phyloP scores from a whole-genome alignment of 2,113 vertebrate species.

The Galbula dea region DNA sequence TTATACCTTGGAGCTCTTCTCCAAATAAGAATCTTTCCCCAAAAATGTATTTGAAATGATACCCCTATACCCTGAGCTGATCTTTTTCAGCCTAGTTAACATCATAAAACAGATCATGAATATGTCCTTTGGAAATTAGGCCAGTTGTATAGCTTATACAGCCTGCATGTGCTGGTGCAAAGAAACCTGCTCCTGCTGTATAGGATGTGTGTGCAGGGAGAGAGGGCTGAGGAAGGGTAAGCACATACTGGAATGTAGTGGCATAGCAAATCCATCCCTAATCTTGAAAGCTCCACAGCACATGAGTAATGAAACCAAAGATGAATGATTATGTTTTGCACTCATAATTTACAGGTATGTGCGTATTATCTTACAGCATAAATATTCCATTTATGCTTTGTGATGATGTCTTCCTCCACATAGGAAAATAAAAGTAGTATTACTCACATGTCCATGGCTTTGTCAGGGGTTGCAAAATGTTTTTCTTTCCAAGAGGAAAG shows the following conservation, averaged over 20 bases:
- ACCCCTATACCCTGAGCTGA: background rate
- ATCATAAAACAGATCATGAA: constrained; percentile 32
- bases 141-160: background rate
- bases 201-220: background rate
- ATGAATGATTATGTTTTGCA: constrained; percentile 48
- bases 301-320: constrained; percentile 58
- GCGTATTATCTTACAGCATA: constrained; percentile 64
- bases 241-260: constrained; percentile 29
- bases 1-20: constrained; percentile 21
- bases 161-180: background rate
- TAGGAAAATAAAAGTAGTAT: constrained; percentile 55
- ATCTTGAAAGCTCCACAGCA: constrained; percentile 43
- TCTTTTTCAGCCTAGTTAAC: constrained; percentile 12
- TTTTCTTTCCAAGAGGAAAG: constrained; percentile 52
- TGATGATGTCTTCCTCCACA: constrained; percentile 48
- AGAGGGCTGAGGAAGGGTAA: constrained; percentile 34
- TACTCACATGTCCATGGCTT: constrained; percentile 55
- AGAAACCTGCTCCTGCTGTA: background rate
- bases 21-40: constrained; percentile 1
- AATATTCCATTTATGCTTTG: constrained; percentile 61
- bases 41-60: background rate
- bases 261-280: constrained; percentile 59
- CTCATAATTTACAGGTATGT: constrained; percentile 60
- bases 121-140: constrained; percentile 13
- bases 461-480: constrained; percentile 48